These are phyloP conservation scores for Euura saliciscinereae DNA, from an alignment of 1,140 invertebrate genomes.

Conservation along the genomic window DNA sequence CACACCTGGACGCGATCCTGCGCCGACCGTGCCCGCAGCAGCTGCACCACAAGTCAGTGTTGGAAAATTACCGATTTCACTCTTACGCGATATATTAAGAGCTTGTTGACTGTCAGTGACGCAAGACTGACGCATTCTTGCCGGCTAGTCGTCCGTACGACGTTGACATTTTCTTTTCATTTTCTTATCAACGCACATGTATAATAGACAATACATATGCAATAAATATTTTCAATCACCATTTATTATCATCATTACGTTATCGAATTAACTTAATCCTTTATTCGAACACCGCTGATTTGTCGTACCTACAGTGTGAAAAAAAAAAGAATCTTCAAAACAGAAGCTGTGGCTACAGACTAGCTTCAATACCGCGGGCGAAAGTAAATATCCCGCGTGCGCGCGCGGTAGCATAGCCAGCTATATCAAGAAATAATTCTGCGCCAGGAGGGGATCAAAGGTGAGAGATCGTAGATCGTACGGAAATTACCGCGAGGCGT, in stretches of 20 bases:
- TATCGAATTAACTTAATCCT: neutral
- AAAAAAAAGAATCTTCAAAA: too few species aligned
- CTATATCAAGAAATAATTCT: too few species aligned
- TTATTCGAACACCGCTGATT: neutral
- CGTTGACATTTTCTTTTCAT: constrained; percentile 9
- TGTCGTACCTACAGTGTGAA: too few species aligned
- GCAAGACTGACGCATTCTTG: constrained; percentile 16
- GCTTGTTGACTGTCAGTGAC: constrained; percentile 20
- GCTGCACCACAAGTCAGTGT: constrained; percentile 1
- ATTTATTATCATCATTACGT: neutral
- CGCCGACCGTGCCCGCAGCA: neutral
- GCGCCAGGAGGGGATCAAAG: neutral
- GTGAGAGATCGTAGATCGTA: constrained; percentile 1
- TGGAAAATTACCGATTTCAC: constrained; percentile 22
- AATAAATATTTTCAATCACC: too few species aligned
- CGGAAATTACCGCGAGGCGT: neutral
- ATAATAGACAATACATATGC: too few species aligned
- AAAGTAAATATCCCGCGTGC: too few species aligned
- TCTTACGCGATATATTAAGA: constrained; percentile 7
- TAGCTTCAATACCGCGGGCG: too few species aligned
- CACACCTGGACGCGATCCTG: constrained; percentile 26
- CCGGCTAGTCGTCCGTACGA: neutral
- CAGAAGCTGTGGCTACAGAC: too few species aligned
- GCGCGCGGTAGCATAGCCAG: too few species aligned
- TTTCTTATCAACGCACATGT: neutral